Evolutionary conservation across 2,113 vertebrate species (phyloP), one percentile per base, ranked within the genome.

Genomic region (Ranitomeya variabilis): DNA sequence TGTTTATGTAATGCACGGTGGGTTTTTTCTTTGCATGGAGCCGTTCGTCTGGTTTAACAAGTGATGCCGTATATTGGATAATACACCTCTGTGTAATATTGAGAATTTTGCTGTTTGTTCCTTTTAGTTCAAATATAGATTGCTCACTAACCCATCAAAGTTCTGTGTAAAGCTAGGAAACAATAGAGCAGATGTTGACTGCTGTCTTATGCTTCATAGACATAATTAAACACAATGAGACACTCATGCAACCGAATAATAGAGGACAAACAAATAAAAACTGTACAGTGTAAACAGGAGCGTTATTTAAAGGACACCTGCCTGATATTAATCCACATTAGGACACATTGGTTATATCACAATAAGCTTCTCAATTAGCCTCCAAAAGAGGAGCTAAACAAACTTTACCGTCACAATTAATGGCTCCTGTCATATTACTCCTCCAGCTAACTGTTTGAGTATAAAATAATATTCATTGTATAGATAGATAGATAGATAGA

Each of bases 91-190:
- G 91, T 91, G 93, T 92, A 93, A 93, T 91, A 90, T 91, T 87
- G 90, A 92, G 93, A 93, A 93, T 92, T 89, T 92, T 91, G 92
- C 91, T 91, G 92, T 91, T 93, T 92, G 91, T 92, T 93, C 92
- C 91, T 93, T 95, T 92, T 89, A 86, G 89, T 93, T 94, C 93
- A 94, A 93, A 92, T 95, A 95, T 94, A 94, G 94, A 95, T 94
- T 95, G 95, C 95, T 95, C 96, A 95, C 95, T 95, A 96, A 94
- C 90, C 92, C 94, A 95, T 95, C 94, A 95, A 95, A 95, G 94
- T 94, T 93, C 91, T 94, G 93, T 93, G 94, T 94, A 95, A 95
- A 95, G 92, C 94, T 90, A 90, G 66, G 89, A 94, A 95, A 96
- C 95, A 97, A 96, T 93, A 90, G 93, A 94, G 90, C 96, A 96